Percentiles rank a stretch among this genome's conserved stretches.
phyloP scores from a whole-genome alignment of 2,888 invertebrate genomes.

The Unio delphinus region DNA sequence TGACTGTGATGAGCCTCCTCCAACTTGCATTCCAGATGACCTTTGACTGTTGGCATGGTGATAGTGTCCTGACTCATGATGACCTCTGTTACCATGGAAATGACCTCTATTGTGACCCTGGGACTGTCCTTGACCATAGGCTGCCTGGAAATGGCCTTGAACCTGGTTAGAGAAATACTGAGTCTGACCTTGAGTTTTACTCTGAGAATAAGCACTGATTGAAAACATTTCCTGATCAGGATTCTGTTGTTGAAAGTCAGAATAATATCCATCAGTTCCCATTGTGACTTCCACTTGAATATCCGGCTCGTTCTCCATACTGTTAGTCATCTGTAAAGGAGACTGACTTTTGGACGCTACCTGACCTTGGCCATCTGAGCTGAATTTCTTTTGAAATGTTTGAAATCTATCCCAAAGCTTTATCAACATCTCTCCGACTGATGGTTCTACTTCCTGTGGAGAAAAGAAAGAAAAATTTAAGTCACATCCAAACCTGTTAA shows the following conservation, averaged over 20 bases:
- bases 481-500: not conserved
- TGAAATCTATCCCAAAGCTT: conserved; percentile 71
- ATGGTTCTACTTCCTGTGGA: conserved; percentile 72
- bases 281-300: conserved; percentile 4
- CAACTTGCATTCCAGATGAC: conserved; percentile 29
- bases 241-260: too few species aligned
- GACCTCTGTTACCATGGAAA: too few species aligned
- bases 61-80: conserved; percentile 15
- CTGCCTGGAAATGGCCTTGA: too few species aligned
- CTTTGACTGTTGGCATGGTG: conserved; percentile 17
- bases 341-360: conserved; percentile 5
- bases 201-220: too few species aligned
- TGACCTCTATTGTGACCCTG: too few species aligned
- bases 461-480: conserved; percentile 2
- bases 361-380: conserved; percentile 5
- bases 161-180: too few species aligned
- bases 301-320: too few species aligned
- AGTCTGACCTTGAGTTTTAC: too few species aligned
- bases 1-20: not conserved
- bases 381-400: conserved; percentile 8
- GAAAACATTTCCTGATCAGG: too few species aligned
- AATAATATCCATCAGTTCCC: conserved; percentile 11
- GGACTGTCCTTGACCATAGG: too few species aligned
- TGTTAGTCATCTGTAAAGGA: conserved; percentile 6
- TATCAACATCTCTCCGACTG: conserved; percentile 71